Base-by-base conservation (phyloP, 1,140 invertebrate genomes). In the Elymnias hypermnestra region DNA sequence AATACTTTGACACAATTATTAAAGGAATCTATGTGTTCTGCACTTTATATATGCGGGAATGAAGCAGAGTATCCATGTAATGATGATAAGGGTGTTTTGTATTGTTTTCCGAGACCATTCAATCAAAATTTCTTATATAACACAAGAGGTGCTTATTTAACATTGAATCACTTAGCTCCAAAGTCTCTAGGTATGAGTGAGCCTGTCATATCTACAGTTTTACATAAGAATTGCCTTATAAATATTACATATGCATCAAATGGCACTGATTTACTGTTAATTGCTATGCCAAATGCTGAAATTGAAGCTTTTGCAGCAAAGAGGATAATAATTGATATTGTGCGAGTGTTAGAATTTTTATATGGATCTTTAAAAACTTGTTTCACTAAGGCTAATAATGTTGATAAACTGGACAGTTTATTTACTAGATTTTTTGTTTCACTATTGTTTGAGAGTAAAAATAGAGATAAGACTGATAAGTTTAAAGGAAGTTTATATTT, bases 61-160 rank as follows among this genome's bases (percentile, higher is more conserved):
- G 88, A 88, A 41, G 73, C 90, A 36, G 87, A 88, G 40, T 90
- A 92, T 74, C 86, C 78, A 37, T 89, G 87, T 49, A 87, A 88
- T 53, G 90, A 92, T 66, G 87, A 89, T 46, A 89, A 92, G 65
- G 90, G 89, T 37, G 86, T 93, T 2, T 46, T 91, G 2, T 93
- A 93, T 64, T 90, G 88, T 36, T 93, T 89, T 78, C 91, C 92
- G 2, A 84, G 87, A 53, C 89, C 89, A 0, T 87, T 88, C 28
- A 88, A 79, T 59, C 90, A 90, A 65, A 90, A 88, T 48, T 72
- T 83, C 51, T 66, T 93, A n/a, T 89, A 88, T 41, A 83, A 83
- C 15, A 87, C 88, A 5, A 87, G 90, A 68, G 92, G 92, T 21
- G 88, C 91, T 23, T 92, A 91, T 74, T 86, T 92, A 14, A 93